Base-by-base conservation (phyloP, 2,888 invertebrate species). In the Pseudococcus jackbeardsleyi region DNA sequence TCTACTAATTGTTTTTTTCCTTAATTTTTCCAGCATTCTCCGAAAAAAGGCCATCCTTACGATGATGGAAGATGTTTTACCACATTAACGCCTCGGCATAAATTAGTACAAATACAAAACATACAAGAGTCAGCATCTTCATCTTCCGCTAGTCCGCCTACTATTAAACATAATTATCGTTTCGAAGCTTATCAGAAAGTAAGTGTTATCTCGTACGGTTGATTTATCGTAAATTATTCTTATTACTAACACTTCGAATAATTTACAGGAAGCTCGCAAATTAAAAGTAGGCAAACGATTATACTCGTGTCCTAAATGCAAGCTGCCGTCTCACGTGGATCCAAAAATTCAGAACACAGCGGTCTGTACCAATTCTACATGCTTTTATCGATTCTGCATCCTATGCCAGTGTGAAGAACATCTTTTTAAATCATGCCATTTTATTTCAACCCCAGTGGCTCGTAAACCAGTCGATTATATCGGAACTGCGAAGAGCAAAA, bases 101-200 rank as follows among this genome's bases (percentile, higher is more conserved):
- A 33, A 12, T 54, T 88, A 22, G 54, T 17, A n/a, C 79, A 88
- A 88, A 88, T 88, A 12, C 88, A 88, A 59, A 88, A 88, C n/a
- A 79, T 79, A 8, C 33, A 79, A 79, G 77, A 33, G 50, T 48
- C 46, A 11, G 17, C 79, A n/a, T 84, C 42, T 3, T 88, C 90
- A 12, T 90, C 90, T 54, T 91, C 91, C 0, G 90, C 89, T 68
- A 92, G 92, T 89, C 92, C 92, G 33, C 92, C 92, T 1, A 92
- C 92, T 6, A 92, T 92, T 5, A 92, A 92, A 0, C 91, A 91
- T 89, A 92, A 92, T 91, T 90, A 91, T 86, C 91, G 92, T 88
- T 92, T 92, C 89, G 91, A 92, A 84, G 91, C 92, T 1, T 92
- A 91, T 87, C 91, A 92, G 86, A 92, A 92, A 91, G 92, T 92